Conservation (phyloP, 2,888 invertebrate species). For the Anarsia innoxiella region DNA sequence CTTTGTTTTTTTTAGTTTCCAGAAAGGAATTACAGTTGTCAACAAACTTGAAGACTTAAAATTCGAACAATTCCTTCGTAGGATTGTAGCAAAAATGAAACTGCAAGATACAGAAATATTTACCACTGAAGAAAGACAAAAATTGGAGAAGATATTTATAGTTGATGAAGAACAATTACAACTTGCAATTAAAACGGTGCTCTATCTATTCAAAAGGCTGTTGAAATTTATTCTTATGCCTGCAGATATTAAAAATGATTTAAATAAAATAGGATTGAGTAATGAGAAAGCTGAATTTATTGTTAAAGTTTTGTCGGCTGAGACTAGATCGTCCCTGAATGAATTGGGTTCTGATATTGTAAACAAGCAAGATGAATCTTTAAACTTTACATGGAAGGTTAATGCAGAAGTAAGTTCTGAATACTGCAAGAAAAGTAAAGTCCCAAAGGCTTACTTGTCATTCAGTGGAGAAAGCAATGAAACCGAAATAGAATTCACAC, state of each 20-base stretch:
- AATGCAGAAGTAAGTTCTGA: constrained; percentile 65
- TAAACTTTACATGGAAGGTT: constrained; percentile 52
- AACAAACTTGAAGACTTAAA: constrained; percentile 51
- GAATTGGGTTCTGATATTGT: constrained; percentile 36
- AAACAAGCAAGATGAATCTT: constrained; percentile 29
- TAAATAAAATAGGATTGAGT: constrained; percentile 42
- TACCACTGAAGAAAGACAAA: constrained; percentile 48
- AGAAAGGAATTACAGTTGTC: constrained; percentile 44
- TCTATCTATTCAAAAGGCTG: constrained; percentile 52
- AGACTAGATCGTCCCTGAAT: constrained; percentile 49
- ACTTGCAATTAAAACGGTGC: constrained; percentile 49
- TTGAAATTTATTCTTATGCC: constrained; percentile 64
- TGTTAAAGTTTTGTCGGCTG: constrained; percentile 58
- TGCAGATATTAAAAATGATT: constrained; percentile 46
- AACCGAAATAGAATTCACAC: constrained; percentile 55
- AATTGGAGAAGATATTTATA: constrained; percentile 55
- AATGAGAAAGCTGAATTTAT: constrained; percentile 50
- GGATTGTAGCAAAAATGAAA: constrained; percentile 51
- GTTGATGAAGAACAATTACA: constrained; percentile 41
- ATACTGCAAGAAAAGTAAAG: constrained; percentile 51
- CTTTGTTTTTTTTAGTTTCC: constrained; percentile 34
- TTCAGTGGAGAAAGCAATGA: constrained; percentile 30
- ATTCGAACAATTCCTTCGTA: constrained; percentile 57
- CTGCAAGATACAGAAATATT: constrained; percentile 51
- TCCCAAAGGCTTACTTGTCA: constrained; percentile 54